Evolutionary conservation across 2,797 vertebrate species (phyloP), one percentile per base, ranked within the genome.

Genomic region (Cryptoprocta ferox): DNA sequence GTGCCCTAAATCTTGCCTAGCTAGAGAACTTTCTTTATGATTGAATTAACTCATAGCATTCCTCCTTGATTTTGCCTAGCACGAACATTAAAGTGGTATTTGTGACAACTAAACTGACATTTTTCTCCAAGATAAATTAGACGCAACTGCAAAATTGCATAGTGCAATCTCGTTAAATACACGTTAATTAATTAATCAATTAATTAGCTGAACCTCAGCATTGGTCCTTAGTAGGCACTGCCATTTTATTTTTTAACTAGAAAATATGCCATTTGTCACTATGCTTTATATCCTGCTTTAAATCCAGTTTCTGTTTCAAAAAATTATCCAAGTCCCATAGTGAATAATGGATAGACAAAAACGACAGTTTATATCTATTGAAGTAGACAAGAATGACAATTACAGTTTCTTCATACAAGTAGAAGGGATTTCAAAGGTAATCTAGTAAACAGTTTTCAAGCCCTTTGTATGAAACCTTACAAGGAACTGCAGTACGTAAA

Each of bases 61-160:
- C 70, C 56, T 81, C 1, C 65, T 97, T n/a, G n/a, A 45, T 87
- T 89, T 91, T 91, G 12, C 59, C 83, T 89, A 76, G 21, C 15
- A 65, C 66, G 37, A 82, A 94, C 42, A 91, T 79, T 81, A 84
- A 71, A 81, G 18, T 87, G 18, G 12, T 45, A 92, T 91, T 93
- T 81, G 21, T 75, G 63, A 53, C 96, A 89, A 75, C 2, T 45
- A 14, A 89, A 87, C 12, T 92, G 89, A 91, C 28, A 59, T 66
- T 96, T 79, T 96, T 90, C 78, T 94, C 7, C 24, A 63, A 61
- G 39, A 91, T 61, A 94, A 92, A 81, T 93, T 89, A 89, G 48
- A 86, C 14, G 56, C 24, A 32, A 26, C 66, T 91, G 50, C 30
- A 94, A 97, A 93, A 84, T 11, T 94, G 73, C 32, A 66, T 88